These are phyloP conservation scores for Poeciliopsis prolifica DNA, from an alignment of 2,113 vertebrate genomes.

Conservation along the genomic window DNA sequence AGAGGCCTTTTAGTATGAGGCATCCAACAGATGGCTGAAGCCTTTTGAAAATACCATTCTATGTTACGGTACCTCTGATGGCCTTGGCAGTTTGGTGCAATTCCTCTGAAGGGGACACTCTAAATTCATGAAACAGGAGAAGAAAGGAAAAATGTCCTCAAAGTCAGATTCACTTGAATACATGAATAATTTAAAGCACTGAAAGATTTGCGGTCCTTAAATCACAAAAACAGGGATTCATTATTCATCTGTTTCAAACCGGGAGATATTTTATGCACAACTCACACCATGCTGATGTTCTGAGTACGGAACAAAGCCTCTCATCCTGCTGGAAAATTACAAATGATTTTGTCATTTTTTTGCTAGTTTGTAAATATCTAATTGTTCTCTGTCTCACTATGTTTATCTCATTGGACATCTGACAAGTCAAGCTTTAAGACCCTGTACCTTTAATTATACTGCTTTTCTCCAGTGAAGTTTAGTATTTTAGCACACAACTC, in stretches of 20 bases:
- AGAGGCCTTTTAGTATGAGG: background rate
- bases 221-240: conserved; percentile 61
- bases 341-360: conserved; percentile 12
- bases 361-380: conserved; percentile 21
- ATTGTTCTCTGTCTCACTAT: background rate
- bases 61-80: conserved; percentile 22
- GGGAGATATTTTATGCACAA: conserved; percentile 25
- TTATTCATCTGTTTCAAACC: conserved; percentile 61
- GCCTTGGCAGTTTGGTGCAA: conserved; percentile 20
- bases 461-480: background rate
- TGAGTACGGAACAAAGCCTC: background rate
- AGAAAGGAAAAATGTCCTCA: conserved; percentile 61
- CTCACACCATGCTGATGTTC: background rate
- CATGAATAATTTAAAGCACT: conserved; percentile 74
- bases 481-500: conserved; percentile 1
- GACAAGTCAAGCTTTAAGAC: background rate
- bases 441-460: too few species aligned
- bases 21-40: background rate
- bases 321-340: conserved; percentile 23
- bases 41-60: conserved; percentile 9
- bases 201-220: conserved; percentile 60
- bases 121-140: conserved; percentile 59
- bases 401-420: background rate
- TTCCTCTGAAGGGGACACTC: conserved; percentile 49
- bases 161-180: conserved; percentile 70